phyloP scores from a whole-genome alignment of 2,888 invertebrate genomes.

The Hybos culiciformis region DNA sequence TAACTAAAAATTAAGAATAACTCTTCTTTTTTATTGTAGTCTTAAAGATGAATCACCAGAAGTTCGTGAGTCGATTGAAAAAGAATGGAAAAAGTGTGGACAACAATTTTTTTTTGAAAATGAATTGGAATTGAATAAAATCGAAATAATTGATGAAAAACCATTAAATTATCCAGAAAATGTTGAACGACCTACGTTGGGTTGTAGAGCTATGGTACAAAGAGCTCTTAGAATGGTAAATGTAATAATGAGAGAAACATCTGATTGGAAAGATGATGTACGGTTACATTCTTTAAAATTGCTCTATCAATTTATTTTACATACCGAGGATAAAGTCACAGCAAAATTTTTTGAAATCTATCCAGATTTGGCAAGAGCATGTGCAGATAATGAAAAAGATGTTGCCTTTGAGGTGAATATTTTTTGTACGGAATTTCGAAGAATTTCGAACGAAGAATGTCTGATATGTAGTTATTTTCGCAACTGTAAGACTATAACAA shows the following conservation, averaged over 20 bases:
- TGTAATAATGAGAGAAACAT: slow-evolving; percentile 27
- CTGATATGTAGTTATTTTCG: background rate
- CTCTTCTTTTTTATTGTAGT: too few species aligned
- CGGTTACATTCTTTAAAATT: slow-evolving; percentile 31
- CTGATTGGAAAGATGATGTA: slow-evolving; percentile 35
- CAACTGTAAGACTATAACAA: too few species aligned
- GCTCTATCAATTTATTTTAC: slow-evolving; percentile 31
- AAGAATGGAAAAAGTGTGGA: slow-evolving; percentile 61
- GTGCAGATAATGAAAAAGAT: slow-evolving; percentile 23
- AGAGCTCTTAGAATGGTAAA: slow-evolving; percentile 39
- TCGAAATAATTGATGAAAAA: slow-evolving; percentile 56
- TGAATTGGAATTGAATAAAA: slow-evolving; percentile 72
- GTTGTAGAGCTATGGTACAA: slow-evolving; percentile 68
- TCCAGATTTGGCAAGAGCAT: slow-evolving; percentile 26
- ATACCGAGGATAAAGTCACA: slow-evolving; percentile 31
- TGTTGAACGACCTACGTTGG: slow-evolving; percentile 66
- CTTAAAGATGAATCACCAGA: slow-evolving; percentile 69
- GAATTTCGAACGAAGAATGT: background rate
- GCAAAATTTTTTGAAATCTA: slow-evolving; percentile 32
- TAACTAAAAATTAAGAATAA: slow-evolving; percentile 4
- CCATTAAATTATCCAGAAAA: slow-evolving; percentile 60
- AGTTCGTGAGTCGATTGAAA: slow-evolving; percentile 47
- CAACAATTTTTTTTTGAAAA: slow-evolving; percentile 72
- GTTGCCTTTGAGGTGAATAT: slow-evolving; percentile 20
- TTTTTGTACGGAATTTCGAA: background rate